phyloP scores from a whole-genome alignment of 2,888 invertebrate species.

The Mesochorus sp. region DNA sequence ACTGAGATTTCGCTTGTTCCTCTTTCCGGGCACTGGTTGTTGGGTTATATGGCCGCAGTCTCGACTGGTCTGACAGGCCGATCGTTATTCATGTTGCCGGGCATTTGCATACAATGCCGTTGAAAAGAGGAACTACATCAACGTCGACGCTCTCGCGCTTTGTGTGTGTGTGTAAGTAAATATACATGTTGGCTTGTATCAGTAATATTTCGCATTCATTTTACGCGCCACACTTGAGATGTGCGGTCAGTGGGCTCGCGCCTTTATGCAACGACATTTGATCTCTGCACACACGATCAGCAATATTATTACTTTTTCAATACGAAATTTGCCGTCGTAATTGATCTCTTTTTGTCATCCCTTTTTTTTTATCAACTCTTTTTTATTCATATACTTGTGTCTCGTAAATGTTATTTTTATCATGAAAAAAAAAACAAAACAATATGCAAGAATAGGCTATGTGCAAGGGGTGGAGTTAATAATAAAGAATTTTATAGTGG shows the following conservation, averaged over 20 bases:
- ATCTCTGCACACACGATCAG: conserved; percentile 10
- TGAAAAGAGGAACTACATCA: conserved; percentile 63
- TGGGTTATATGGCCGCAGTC: conserved; percentile 31
- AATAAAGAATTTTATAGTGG: too few relatives aligned
- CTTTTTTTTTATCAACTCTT: too few relatives aligned
- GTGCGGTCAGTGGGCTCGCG: conserved; percentile 21
- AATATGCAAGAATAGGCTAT: too few relatives aligned
- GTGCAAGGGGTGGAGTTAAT: too few relatives aligned
- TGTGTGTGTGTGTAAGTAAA: not conserved
- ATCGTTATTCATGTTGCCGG: conserved; percentile 61
- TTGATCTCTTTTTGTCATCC: too few relatives aligned
- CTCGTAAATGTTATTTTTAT: too few relatives aligned
- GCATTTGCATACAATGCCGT: conserved; percentile 70
- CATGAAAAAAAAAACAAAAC: too few relatives aligned
- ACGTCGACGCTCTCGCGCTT: conserved; percentile 29
- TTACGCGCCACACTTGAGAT: conserved; percentile 34
- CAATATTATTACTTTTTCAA: conserved; percentile 1
- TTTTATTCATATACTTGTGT: too few relatives aligned
- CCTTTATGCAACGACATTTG: conserved; percentile 17
- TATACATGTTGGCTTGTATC: not conserved
- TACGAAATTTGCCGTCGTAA: too few relatives aligned
- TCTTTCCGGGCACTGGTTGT: conserved; percentile 48
- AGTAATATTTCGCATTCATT: conserved; percentile 55
- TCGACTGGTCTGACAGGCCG: conserved; percentile 41
- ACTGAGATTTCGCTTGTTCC: conserved; percentile 63